Evolutionary conservation across 2,888 invertebrate species (phyloP).

Genomic region (Carcina quercana): DNA sequence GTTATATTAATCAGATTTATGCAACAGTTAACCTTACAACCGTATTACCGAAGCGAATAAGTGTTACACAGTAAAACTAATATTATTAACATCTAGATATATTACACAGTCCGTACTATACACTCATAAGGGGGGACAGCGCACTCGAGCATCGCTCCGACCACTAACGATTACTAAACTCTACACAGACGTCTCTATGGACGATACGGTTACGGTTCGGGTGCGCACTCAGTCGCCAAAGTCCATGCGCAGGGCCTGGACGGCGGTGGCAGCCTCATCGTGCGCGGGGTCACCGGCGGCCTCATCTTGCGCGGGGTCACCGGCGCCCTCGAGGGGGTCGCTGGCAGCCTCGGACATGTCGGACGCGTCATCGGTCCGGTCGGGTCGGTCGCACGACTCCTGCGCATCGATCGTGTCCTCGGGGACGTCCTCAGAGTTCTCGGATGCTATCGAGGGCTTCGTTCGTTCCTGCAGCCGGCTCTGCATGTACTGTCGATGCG

Average conservation of each 20-base stretch:
- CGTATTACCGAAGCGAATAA: conserved; percentile 61
- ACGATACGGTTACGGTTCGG: conserved; percentile 9
- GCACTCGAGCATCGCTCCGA: background rate
- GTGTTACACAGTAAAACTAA: conserved; percentile 48
- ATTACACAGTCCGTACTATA: conserved; percentile 30
- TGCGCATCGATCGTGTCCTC: conserved; percentile 8
- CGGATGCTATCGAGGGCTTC: conserved; percentile 7
- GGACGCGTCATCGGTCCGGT: conserved; percentile 13
- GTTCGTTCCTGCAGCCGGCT: conserved; percentile 26
- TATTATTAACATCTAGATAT: conserved; percentile 44
- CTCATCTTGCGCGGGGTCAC: too few relatives aligned
- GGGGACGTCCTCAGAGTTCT: conserved; percentile 13
- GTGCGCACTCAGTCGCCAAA: conserved; percentile 15
- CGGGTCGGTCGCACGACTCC: conserved; percentile 14
- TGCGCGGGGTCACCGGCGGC: conserved; percentile 13
- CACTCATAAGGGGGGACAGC: conserved; percentile 7
- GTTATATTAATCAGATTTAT: conserved; percentile 69
- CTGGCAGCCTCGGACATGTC: conserved; percentile 12
- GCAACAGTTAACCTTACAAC: conserved; percentile 64
- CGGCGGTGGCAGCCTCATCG: conserved; percentile 17
- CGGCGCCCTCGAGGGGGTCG: conserved; percentile 14
- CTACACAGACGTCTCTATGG: conserved; percentile 6
- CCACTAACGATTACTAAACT: conserved; percentile 2
- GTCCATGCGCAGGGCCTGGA: conserved; percentile 11
- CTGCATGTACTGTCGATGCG: conserved; percentile 63